These are phyloP conservation scores for Eupithecia vulgata DNA, from an alignment of 2,888 invertebrate genomes.

Conservation along the genomic window DNA sequence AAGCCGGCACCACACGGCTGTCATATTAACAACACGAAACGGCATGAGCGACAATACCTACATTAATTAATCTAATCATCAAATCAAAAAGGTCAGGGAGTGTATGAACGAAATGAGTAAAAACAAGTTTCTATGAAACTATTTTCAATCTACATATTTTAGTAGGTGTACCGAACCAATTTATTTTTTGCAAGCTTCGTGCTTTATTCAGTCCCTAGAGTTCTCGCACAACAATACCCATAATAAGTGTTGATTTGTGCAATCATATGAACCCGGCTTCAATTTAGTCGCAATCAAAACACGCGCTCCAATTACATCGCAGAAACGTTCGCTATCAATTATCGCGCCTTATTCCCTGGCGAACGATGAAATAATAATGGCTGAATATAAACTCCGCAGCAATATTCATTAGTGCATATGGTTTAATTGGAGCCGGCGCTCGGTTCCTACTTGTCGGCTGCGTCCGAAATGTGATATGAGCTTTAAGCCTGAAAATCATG, in stretches of 20 bases:
- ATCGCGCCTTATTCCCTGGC: constrained; percentile 40
- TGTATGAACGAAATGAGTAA: background rate
- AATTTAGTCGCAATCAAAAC: constrained; percentile 33
- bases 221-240: background rate
- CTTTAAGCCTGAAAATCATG: too few relatives aligned
- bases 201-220: background rate
- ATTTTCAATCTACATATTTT: background rate
- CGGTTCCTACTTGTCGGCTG: constrained; percentile 20
- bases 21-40: too few relatives aligned
- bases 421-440: constrained; percentile 43
- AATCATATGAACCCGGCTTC: constrained; percentile 19
- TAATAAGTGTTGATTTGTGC: constrained; percentile 7
- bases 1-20: too few relatives aligned
- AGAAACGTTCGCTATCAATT: constrained; percentile 44
- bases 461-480: constrained; percentile 21
- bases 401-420: constrained; percentile 48
- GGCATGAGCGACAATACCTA: background rate
- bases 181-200: background rate
- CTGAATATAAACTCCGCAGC: constrained; percentile 42
- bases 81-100: background rate
- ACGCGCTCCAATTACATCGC: constrained; percentile 34
- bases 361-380: constrained; percentile 44
- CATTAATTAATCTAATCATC: background rate
- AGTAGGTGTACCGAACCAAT: background rate
- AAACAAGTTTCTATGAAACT: background rate